These are phyloP conservation scores for Silurus aristotelis DNA, from an alignment of 2,797 vertebrate species.

Conservation along the genomic window DNA sequence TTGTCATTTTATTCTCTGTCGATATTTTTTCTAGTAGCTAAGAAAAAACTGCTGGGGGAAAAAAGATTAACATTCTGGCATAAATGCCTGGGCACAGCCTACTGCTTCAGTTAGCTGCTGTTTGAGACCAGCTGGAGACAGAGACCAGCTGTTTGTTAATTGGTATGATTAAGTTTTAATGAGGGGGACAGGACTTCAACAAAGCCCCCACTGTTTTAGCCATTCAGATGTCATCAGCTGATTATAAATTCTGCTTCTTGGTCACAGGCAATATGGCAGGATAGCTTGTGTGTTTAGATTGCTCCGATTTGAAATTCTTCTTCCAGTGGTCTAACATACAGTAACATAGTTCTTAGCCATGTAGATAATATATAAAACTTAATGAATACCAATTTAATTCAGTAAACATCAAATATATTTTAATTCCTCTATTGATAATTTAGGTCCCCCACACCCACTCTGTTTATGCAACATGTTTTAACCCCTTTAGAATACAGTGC, in stretches of 20 bases:
- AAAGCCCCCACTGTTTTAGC: conserved; percentile 47
- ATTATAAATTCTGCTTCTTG: conserved; percentile 26
- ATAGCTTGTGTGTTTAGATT: conserved; percentile 19
- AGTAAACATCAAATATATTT: neutral
- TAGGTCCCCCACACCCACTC: neutral
- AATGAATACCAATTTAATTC: neutral
- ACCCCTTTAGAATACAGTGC: neutral
- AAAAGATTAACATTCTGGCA: conserved; percentile 10
- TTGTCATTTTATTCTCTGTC: neutral
- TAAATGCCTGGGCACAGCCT: conserved; percentile 15
- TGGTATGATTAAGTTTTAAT: conserved; percentile 78
- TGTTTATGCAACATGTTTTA: neutral
- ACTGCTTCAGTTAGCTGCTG: conserved; percentile 32
- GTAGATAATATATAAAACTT: neutral
- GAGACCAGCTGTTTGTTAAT: conserved; percentile 79
- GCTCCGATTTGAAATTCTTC: conserved; percentile 7
- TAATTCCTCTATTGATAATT: neutral
- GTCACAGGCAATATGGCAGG: conserved; percentile 10
- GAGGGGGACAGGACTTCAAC: conserved; percentile 63
- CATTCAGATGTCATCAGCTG: conserved; percentile 42
- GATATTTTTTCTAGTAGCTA: no score
- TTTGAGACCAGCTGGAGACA: conserved; percentile 60
- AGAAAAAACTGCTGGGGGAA: neutral
- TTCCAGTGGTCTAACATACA: neutral
- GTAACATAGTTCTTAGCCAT: neutral